Evolutionary conservation across 2,113 vertebrate genomes (phyloP), one percentile per base, ranked within the genome.

Genomic region (Ascaphus truei): DNA sequence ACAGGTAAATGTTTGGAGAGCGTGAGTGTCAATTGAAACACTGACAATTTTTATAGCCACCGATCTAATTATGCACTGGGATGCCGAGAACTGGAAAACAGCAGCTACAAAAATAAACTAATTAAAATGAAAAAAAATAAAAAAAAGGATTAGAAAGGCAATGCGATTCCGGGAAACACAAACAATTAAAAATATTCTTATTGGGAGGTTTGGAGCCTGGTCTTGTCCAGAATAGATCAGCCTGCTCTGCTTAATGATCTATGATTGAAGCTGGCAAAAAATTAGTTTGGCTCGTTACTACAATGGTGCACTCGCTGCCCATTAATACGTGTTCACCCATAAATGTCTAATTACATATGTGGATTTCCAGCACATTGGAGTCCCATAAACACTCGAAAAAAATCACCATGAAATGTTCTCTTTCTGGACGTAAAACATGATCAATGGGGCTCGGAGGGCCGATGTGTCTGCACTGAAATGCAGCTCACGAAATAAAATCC

Each of bases 251-350:
- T 47, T 71, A 61, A 71, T 71, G 56, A 52, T 69, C 11, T 69
- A 41, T 69, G 45, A 59, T 51, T 41, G 34, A 60, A 51, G 25
- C 20, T 71, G 67, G 67, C 67, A 69, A 69, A 60, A 50, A 41
- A 22, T 50, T 5, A 18, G 12, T 61, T 61, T 60, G 56, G 56
- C 67, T 71, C 25, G 47, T 71, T 51, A 52, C 33, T 15, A 57
- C 34, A 71, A 43, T 52, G 57, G 56, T 52, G 56, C 34, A 26
- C 26, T n/a, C 45, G 31, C 33, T 61, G 34, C 29, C 67, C 48
- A 52, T 71, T 71, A 61, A 50, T 71, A 61, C 45, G 51, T 71
- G 57, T 52, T 71, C 67, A 61, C 57, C 67, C 45, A 71, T 71
- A 71, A 61, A 71, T 71, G 56, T 39, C 45, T 52, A 71, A 41